Percentiles rank a stretch among this genome's conserved stretches.
Evolutionary conservation across 2,888 invertebrate genomes (phyloP).

Genomic region (Endotricha flammealis): DNA sequence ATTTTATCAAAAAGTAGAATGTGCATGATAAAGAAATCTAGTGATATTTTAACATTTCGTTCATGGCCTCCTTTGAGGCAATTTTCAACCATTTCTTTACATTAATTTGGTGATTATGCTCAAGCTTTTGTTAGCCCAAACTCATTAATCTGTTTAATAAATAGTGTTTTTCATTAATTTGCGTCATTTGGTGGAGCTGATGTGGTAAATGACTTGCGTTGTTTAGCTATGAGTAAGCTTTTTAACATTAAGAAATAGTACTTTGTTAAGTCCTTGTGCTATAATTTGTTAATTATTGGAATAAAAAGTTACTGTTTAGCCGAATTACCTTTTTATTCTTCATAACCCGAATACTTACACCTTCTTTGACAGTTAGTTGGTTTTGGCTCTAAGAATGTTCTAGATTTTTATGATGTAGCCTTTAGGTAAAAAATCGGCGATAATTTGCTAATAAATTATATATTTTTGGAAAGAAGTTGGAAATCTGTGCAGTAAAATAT

Average conservation of each 20-base stretch:
- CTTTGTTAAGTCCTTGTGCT: conserved; percentile 1
- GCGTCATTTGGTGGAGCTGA: conserved; percentile 1
- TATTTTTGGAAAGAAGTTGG: too few relatives aligned
- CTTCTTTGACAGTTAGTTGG: not conserved
- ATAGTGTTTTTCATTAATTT: not conserved
- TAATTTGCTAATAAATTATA: too few relatives aligned
- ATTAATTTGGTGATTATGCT: conserved; percentile 27
- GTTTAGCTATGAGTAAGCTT: not conserved
- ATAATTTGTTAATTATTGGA: conserved; percentile 6
- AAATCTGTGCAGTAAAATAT: too few relatives aligned
- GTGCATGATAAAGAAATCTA: conserved; percentile 51
- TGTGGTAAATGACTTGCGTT: not conserved
- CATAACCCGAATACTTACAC: too few relatives aligned
- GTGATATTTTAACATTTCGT: conserved; percentile 49
- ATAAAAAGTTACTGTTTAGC: conserved; percentile 18
- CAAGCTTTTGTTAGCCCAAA: not conserved
- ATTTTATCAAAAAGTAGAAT: conserved; percentile 47
- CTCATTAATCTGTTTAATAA: not conserved
- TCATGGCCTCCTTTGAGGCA: conserved; percentile 64
- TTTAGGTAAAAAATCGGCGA: too few relatives aligned
- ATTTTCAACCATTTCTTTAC: conserved; percentile 52
- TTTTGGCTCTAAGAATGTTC: conserved; percentile 45
- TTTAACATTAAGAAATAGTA: not conserved
- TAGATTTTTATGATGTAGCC: conserved; percentile 41
- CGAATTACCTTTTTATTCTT: conserved; percentile 16